These are phyloP conservation scores for Xiphorhynchus erythropygius DNA, from an alignment of 2,797 vertebrate species.

Conservation along the genomic window DNA sequence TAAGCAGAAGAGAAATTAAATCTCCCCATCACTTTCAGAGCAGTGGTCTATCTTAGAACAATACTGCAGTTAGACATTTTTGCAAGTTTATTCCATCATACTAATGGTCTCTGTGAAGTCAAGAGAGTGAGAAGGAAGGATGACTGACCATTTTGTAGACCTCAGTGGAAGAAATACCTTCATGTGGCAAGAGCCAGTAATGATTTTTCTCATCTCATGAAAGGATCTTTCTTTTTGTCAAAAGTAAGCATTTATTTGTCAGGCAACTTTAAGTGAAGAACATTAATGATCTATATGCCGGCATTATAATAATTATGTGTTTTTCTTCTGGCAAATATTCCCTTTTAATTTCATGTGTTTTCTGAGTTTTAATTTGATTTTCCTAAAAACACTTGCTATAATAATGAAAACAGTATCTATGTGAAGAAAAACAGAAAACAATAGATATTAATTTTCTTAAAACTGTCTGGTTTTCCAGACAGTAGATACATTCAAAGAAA, in stretches of 20 bases:
- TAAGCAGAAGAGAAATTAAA: slow-evolving; percentile 48
- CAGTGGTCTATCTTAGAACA: not conserved
- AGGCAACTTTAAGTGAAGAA: not conserved
- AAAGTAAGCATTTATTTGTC: not conserved
- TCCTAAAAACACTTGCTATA: not conserved
- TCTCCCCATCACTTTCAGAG: slow-evolving; percentile 11
- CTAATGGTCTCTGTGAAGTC: not conserved
- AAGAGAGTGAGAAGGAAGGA: not conserved
- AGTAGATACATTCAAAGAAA: not conserved
- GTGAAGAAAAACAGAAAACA: not conserved
- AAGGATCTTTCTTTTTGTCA: not conserved
- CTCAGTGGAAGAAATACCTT: not conserved
- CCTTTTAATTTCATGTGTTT: not conserved
- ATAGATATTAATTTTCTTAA: not conserved
- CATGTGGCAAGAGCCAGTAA: not conserved
- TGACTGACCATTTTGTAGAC: not conserved
- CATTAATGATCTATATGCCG: not conserved
- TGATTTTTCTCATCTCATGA: not conserved
- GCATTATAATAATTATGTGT: not conserved
- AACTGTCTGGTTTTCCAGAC: not conserved
- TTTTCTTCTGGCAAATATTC: not conserved
- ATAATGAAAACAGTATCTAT: not conserved
- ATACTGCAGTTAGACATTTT: not conserved
- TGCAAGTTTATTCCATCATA: not conserved
- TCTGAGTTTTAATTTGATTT: not conserved